Evolutionary conservation across 2,888 invertebrate genomes (phyloP), one percentile per base, ranked within the genome.

Genomic region (Eristalis intricaria): DNA sequence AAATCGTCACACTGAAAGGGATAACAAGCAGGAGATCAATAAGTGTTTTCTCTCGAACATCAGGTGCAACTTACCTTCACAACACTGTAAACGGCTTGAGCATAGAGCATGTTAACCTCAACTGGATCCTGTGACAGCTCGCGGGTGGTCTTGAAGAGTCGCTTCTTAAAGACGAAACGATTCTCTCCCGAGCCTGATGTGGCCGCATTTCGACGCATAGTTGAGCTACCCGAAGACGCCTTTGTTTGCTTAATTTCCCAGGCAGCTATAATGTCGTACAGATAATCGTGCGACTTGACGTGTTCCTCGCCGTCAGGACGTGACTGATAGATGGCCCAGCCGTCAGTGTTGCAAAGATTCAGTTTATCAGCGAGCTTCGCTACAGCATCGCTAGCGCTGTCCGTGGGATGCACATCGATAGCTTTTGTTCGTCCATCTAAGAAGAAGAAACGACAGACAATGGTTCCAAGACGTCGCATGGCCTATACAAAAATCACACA

Each of bases 251-350:
- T 95, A 89, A 96, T 95, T 94, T 99, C 98, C 99, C 99, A 99
- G 15, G 97, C 96, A 0, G 98, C 97, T 89, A 99, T 97, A 61
- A 99, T 96, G 92, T 99, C 99, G 90, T 98, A 98, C 0, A 99
- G 93, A 92, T 98, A 99, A 92, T 98, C 97, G 92, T 98, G 97
- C 1, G 97, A 97, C 68, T 97, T 95, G 26, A 99, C 97, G 90
- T 98, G 98, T 90, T 98, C 97, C 92, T 98, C 98, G 1, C 96
- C 95, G 89, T 97, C 97, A 0, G 96, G 96, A 5, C 97, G 94
- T 90, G 97, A 97, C 93, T 98, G 97, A 93, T 98, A 99, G 88
- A 99, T 96, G 0, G 98, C 98, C 99, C 99, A 99, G 74, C 99
- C 99, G 89, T 98, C 97, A 22, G 97, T 94, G 75, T 96, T 96